These are phyloP conservation scores for Rhegmatorhina hoffmannsi DNA, from an alignment of 2,113 vertebrate genomes.

Conservation along the genomic window DNA sequence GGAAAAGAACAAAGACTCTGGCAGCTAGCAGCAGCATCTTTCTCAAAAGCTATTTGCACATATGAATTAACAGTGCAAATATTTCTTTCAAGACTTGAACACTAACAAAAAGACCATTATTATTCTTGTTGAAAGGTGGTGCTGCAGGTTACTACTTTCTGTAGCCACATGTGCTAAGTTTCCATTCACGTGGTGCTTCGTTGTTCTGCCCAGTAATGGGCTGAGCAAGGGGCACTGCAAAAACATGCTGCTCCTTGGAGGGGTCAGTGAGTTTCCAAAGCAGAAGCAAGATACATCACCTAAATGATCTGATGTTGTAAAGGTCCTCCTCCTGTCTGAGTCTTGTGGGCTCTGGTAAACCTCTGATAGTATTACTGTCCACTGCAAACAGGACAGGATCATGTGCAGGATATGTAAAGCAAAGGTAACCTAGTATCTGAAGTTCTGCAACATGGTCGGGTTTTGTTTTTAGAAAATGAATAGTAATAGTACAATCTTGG, in stretches of 20 bases:
- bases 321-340: neutral
- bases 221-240: neutral
- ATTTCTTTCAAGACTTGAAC: neutral
- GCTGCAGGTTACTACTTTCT: neutral
- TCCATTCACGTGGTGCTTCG: neutral
- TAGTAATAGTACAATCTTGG: neutral
- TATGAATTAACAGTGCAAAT: neutral
- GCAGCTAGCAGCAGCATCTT: neutral
- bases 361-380: neutral
- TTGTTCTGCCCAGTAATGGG: neutral
- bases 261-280: neutral
- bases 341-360: neutral
- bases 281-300: neutral
- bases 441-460: accelerated
- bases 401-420: neutral
- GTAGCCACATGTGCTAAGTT: neutral
- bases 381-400: neutral
- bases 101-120: neutral
- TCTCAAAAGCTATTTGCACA: neutral
- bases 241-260: neutral
- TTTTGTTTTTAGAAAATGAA: neutral
- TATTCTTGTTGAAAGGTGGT: neutral
- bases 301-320: neutral
- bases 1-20: neutral
- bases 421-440: accelerated